phyloP scores from a whole-genome alignment of 2,797 vertebrate genomes.

The Acomys russatus region DNA sequence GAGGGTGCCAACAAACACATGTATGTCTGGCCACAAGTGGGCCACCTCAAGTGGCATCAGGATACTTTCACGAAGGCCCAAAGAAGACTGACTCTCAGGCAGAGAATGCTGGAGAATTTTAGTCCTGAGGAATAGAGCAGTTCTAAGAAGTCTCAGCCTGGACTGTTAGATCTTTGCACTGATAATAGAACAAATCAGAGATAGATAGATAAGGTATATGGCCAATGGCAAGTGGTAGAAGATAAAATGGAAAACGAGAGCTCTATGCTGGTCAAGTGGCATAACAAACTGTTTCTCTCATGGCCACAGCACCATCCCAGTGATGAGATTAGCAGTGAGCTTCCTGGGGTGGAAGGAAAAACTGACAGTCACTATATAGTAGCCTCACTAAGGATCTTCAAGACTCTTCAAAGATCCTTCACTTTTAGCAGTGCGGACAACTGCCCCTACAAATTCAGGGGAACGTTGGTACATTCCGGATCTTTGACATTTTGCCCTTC shows the following conservation, averaged over 20 bases:
- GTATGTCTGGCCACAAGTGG: not conserved
- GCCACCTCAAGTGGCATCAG: not conserved
- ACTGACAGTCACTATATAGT: not conserved
- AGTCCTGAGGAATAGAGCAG: not conserved
- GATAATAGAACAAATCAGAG: not conserved
- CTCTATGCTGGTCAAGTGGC: not conserved
- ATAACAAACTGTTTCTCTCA: not conserved
- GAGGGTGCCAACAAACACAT: not conserved
- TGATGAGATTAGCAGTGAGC: not conserved
- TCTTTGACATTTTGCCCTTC: not conserved
- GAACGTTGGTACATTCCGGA: not conserved
- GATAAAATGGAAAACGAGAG: rapidly evolving
- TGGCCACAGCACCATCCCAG: not conserved
- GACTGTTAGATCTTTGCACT: not conserved
- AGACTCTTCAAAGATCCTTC: conserved; percentile 23
- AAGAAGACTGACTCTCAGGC: not conserved
- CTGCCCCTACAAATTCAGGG: not conserved
- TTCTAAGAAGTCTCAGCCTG: not conserved
- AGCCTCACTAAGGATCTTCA: not conserved
- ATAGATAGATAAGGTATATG: not conserved
- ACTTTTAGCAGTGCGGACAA: not conserved
- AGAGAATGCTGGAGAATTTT: not conserved
- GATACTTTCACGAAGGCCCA: not conserved
- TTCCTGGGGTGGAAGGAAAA: conserved; percentile 8
- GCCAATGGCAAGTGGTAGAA: rapidly evolving